Evolutionary conservation across 2,888 invertebrate species (phyloP), one percentile per base, ranked within the genome.

Genomic region (Agrenia bidenticulata): DNA sequence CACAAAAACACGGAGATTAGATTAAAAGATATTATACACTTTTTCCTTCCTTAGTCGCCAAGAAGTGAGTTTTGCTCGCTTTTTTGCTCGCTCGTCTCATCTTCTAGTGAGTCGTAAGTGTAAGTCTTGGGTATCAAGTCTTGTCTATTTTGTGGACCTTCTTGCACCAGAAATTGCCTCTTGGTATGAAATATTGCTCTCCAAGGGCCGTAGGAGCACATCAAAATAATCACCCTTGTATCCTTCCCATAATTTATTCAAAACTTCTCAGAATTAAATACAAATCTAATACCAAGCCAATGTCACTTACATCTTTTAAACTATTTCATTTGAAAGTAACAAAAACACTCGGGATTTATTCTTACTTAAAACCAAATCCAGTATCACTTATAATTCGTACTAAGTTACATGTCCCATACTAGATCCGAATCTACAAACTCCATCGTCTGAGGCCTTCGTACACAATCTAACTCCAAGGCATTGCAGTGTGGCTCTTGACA

Each of bases 1-100:
- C 54, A 24, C n/a, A 27, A 13, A 54, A 54, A 54, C 24, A 54
- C 45, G 32, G 26, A 54, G 54, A 54, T 54, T 54, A 54, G 27
- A 54, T 54, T 54, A 54, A 54, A 54, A 54, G 32, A 27, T 27
- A 26, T 45, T 51, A 51, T 24, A 19, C 51, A 51, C 23, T 23
- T 51, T 54, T 27, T 54, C 11, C 11, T 54, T 27, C 13, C 17
- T 13, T 7, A 51, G 51, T 51, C 51, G 51, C 51, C 51, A 51
- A 32, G 5, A 32, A 7, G 32, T 32, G 51, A 51, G 23, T 23
- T 51, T 23, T 4, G 51, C 51, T 23, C 7, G 19, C 2, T 51
- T 51, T 51, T 51, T 51, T 51, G 17, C 19, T 51, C 51, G 51
- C 21, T 7, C 23, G 21, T 51, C 24, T 51, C 51, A 51, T 15